phyloP scores from a whole-genome alignment of 2,888 invertebrate genomes.

The Agrochola litura region DNA sequence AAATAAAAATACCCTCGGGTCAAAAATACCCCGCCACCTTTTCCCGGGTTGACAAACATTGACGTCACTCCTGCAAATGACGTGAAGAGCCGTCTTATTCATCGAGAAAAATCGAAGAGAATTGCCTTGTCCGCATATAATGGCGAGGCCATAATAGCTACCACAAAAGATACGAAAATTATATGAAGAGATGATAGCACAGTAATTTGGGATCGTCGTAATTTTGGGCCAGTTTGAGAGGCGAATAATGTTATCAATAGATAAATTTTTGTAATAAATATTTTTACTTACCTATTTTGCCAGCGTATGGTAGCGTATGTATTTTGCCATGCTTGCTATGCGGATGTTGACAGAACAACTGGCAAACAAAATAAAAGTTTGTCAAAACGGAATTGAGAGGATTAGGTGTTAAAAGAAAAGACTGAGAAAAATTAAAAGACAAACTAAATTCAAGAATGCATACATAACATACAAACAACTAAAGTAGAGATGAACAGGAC shows the following conservation, averaged over 20 bases:
- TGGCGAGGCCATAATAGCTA: constrained; percentile 28
- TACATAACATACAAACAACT: too few species aligned
- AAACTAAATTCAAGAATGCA: too few species aligned
- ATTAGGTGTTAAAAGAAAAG: too few species aligned
- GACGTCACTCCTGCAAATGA: constrained; percentile 55
- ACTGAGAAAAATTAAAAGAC: too few species aligned
- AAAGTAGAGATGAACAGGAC: too few species aligned
- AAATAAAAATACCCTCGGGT: background rate
- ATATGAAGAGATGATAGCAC: constrained; percentile 32
- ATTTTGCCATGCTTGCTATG: too few species aligned
- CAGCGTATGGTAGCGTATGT: too few species aligned
- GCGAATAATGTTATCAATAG: background rate
- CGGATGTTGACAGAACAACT: too few species aligned
- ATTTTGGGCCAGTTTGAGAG: background rate
- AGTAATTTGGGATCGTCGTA: constrained; percentile 20
- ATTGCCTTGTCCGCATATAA: constrained; percentile 52
- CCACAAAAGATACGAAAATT: constrained; percentile 48
- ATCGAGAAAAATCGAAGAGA: constrained; percentile 56
- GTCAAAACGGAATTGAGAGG: too few species aligned
- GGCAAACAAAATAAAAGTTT: too few species aligned
- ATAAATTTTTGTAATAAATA: background rate
- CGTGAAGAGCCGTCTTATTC: constrained; percentile 60
- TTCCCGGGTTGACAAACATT: constrained; percentile 41
- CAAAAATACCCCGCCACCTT: constrained; percentile 11
- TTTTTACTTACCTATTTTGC: background rate